These are phyloP conservation scores for Anoplius nigerrimus DNA, from an alignment of 2,888 invertebrate species.

Conservation along the genomic window DNA sequence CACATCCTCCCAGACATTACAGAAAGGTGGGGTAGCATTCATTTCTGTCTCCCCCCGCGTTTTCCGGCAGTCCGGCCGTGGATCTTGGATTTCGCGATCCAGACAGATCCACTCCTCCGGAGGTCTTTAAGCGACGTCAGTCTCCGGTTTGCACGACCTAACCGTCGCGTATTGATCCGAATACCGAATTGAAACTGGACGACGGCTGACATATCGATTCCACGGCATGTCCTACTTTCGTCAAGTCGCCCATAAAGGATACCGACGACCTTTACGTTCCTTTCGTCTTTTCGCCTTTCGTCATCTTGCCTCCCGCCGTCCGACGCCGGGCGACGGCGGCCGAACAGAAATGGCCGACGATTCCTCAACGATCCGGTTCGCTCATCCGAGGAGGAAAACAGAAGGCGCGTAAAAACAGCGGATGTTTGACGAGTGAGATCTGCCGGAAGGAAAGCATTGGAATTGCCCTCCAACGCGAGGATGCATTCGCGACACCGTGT, in stretches of 20 bases:
- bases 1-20: no score
- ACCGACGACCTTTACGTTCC: conserved; percentile 37
- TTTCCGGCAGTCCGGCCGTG: neutral
- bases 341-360: no score
- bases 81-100: neutral
- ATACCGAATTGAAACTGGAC: conserved; percentile 66
- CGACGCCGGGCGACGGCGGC: no score
- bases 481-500: conserved; percentile 1
- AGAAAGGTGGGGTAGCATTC: no score
- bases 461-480: no score
- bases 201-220: conserved; percentile 66
- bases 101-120: neutral
- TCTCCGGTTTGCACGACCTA: conserved; percentile 26
- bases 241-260: conserved; percentile 60
- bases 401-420: no score
- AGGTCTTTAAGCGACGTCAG: conserved; percentile 28
- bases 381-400: no score
- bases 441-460: no score
- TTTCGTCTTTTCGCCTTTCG: conserved; percentile 26
- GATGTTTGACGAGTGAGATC: no score
- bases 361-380: no score
- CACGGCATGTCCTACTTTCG: conserved; percentile 65
- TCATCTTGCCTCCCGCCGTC: conserved; percentile 25
- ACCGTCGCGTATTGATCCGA: conserved; percentile 55
- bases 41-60: neutral